A percentile compares a stretch with the other conserved stretches of the same genome.
phyloP scores from a whole-genome alignment of 1,140 invertebrate species.

The Galendromus occidentalis region DNA sequence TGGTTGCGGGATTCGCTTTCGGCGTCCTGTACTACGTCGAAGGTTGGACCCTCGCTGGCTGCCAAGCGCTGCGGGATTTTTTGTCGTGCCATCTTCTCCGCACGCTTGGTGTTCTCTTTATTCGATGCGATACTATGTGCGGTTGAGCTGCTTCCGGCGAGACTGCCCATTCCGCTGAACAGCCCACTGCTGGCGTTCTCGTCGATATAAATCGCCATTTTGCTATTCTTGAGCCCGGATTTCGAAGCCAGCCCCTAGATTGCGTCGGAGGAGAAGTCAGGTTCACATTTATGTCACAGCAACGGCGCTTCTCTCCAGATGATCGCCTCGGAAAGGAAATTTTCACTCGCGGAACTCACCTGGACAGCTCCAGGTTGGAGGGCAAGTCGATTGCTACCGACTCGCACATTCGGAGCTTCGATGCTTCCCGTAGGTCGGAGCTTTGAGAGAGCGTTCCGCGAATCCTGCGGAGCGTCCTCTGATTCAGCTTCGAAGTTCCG shows the following conservation, averaged over 20 bases:
- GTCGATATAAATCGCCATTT: not conserved
- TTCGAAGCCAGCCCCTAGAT: too few species aligned
- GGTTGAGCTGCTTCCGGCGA: not conserved
- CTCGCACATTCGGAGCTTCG: not conserved
- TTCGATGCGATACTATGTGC: not conserved
- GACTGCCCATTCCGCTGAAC: not conserved
- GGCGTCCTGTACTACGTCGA: not conserved
- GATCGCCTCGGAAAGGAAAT: too few species aligned
- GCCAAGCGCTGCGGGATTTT: not conserved
- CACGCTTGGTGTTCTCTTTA: not conserved
- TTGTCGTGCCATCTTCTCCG: not conserved
- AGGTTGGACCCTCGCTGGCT: not conserved
- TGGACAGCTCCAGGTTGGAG: not conserved
- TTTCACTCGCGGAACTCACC: not conserved
- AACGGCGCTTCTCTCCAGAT: too few species aligned
- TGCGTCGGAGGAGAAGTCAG: too few species aligned
- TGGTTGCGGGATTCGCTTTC: too few species aligned
- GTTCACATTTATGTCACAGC: too few species aligned
- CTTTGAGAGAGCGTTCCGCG: not conserved
- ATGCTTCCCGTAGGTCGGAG: not conserved
- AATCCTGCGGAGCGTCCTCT: not conserved
- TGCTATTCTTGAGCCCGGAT: not conserved
- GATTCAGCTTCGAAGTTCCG: not conserved
- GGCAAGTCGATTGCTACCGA: not conserved
- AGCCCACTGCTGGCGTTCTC: not conserved